Evolutionary conservation across 2,797 vertebrate species (phyloP), one percentile per base, ranked within the genome.

Genomic region (Smutsia gigantea): DNA sequence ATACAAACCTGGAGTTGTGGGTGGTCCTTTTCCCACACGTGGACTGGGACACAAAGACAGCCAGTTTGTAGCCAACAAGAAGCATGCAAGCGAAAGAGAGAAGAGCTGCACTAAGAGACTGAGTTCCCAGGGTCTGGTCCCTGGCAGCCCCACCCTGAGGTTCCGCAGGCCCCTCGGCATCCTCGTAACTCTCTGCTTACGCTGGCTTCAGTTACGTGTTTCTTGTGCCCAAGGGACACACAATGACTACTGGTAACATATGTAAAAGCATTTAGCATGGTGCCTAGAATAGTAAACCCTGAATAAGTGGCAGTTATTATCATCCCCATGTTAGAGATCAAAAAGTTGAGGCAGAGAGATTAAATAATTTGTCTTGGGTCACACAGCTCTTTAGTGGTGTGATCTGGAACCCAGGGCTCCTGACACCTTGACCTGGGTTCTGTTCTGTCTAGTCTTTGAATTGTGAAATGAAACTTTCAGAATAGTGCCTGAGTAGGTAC

Each of bases 261-360:
- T 46, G n/a, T n/a, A 61, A 77, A n/a, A 69, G n/a, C 55, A 31
- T 14, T 84, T 39, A 42, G 27, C 25, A 15, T 10, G 27, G 61
- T 66, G 27, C 49, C 29, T 51, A 4, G 39, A 19, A 57, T n/a
- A 25, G 31, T 17, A 46, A 84, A 9, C 15, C 42, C 57, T 6
- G 18, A 59, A 49, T 87, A 72, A 90, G n/a, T 34, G 21, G 21
- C 37, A 51, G 29, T n/a, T 46, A 9, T 55, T 57, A 37, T n/a
- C 18, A 29, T 59, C 53, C 59, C 84, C 57, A 61, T 74, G 78
- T 86, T 51, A 86, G 55, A 82, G 95, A 53, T 39, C 55, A 79
- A 34, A 66, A 93, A 46, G 14, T 88, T 57, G n/a, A 96, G 68
- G 42, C 75, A 57, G 42, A 71, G 69, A 87, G 42, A 82, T 91